Evolutionary conservation across 2,797 vertebrate species (phyloP).

Genomic region (Cynodonichthys magdalenae): DNA sequence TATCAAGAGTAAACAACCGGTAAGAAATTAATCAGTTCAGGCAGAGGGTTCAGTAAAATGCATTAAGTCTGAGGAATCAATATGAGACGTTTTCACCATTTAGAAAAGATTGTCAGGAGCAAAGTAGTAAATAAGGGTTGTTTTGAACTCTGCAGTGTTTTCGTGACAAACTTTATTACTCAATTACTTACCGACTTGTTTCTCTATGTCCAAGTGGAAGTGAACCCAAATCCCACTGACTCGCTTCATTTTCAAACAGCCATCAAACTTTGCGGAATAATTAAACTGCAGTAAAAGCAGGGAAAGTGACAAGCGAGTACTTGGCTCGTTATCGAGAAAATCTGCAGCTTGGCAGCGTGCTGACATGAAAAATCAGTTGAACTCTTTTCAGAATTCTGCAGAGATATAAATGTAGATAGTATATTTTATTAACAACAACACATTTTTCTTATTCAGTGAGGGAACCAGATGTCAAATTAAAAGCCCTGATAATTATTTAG

Average conservation of each 20-base stretch:
- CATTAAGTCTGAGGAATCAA: not conserved
- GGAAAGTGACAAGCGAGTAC: constrained; percentile 20
- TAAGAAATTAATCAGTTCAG: constrained; percentile 1
- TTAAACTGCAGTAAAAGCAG: constrained; percentile 15
- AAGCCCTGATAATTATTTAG: not conserved
- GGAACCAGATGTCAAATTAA: not conserved
- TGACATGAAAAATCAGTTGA: not conserved
- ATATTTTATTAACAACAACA: not conserved
- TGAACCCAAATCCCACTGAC: constrained; percentile 16
- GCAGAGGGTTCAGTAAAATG: not conserved
- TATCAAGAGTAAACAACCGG: not conserved
- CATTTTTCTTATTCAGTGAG: not conserved
- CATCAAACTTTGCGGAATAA: constrained; percentile 11
- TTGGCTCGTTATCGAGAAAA: not conserved
- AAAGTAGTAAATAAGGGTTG: not conserved
- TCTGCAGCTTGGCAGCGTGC: not conserved
- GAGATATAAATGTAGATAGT: not conserved
- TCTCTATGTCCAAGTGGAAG: not conserved
- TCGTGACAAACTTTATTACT: not conserved
- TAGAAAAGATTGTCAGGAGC: not conserved
- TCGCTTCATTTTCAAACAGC: constrained; percentile 20
- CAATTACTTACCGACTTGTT: not conserved
- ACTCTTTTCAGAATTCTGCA: not conserved
- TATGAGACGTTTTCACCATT: not conserved
- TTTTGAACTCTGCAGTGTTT: not conserved